Evolutionary conservation across 2,797 vertebrate genomes (phyloP).

Genomic region (Hoplostethus atlanticus): DNA sequence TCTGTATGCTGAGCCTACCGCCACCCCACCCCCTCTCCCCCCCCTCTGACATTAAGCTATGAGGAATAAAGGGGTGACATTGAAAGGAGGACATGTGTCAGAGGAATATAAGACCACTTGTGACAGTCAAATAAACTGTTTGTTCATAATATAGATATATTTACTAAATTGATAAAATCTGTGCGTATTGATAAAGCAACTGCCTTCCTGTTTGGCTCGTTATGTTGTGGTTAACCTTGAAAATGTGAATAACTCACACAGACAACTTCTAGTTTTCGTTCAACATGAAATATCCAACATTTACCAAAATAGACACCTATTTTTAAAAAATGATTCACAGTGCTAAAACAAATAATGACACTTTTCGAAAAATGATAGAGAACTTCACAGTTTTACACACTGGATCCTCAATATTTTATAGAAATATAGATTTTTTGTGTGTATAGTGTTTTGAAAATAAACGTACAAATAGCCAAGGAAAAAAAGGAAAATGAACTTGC

Average conservation of each 20-base stretch:
- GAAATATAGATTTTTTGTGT: not conserved
- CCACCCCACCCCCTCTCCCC: conserved; percentile 6
- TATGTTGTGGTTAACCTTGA: conserved; percentile 7
- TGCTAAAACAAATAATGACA: too few relatives aligned
- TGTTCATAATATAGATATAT: not conserved
- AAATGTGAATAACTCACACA: too few relatives aligned
- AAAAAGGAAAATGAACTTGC: too few relatives aligned
- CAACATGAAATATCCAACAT: too few relatives aligned
- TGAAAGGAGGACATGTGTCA: conserved; percentile 67
- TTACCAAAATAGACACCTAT: too few relatives aligned
- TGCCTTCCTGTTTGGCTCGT: conserved; percentile 23
- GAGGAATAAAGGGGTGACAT: conserved; percentile 62
- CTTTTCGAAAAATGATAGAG: too few relatives aligned
- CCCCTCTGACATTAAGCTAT: conserved; percentile 60
- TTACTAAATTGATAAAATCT: not conserved
- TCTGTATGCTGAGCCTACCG: conserved; percentile 36
- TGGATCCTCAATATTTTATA: not conserved
- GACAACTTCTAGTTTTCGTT: too few relatives aligned
- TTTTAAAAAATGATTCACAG: too few relatives aligned
- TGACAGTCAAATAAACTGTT: conserved; percentile 32
- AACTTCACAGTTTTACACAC: not conserved
- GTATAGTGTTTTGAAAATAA: not conserved
- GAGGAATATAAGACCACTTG: conserved; percentile 34
- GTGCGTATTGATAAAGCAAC: not conserved
- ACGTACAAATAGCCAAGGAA: not conserved